Base-by-base conservation (phyloP, 2,888 invertebrate genomes). In the Scaptomyza parva region DNA sequence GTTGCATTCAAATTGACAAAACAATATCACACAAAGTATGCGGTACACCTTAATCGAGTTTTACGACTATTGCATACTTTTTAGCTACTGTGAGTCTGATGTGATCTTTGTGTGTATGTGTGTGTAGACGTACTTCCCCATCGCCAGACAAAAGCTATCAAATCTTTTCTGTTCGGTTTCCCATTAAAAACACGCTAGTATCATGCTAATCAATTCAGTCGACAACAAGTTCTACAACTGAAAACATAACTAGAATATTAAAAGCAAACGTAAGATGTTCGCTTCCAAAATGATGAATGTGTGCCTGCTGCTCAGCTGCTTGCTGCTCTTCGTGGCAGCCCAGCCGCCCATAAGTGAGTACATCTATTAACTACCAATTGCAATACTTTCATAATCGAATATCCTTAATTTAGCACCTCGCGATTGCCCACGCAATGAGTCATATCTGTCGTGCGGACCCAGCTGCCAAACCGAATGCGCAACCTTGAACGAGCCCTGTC, bases 381-480 rank as follows among this genome's bases (percentile, higher is more conserved):
- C 3, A 7, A 28, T 20, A 3, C 5, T 9, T 26, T 18, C 2
- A 1, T 3, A 41, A 18, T 33, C 1, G n/a, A 18, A 9, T 18
- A 0, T 45, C n/a, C 17, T 47, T 22, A 28, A 7, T 17, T n/a
- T n/a, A 84, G 88, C 45, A 4, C 87, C 87, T 4, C 70, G 78
- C 4, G 18, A 52, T 0, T 90, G 90, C 37, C 76, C 78, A 0
- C 5, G 43, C 0, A 78, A 90, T 67, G 90, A 90, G 65, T 52
- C 69, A 1, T 90, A 76, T 47, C 51, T 64, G 9, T 2, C 62
- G 0, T 91, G 91, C 28, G 91, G 91, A 2, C 67, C 76, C 28
- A 70, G 67, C 33, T 91, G 91, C 53, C 89, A 91, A 70, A 89
- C 88, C 3, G 74, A 78, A 47, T 91, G 91, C 44, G 77, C 79